These are phyloP conservation scores for Lycodopsis pacificus DNA, from an alignment of 2,797 vertebrate species.

Conservation along the genomic window DNA sequence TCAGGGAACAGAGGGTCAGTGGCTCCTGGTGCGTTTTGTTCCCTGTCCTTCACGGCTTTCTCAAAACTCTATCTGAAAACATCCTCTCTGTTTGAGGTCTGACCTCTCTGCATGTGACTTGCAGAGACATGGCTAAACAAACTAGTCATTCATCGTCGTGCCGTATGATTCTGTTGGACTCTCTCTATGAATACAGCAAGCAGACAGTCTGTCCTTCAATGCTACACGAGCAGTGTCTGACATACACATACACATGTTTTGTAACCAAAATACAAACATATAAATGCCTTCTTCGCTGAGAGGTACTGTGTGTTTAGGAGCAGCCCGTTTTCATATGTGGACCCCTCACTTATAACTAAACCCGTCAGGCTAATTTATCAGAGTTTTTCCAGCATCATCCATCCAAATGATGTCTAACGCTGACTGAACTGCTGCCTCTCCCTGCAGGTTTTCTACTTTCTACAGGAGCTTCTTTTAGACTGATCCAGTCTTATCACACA, in stretches of 20 bases:
- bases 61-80: not conserved
- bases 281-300: not conserved
- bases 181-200: not conserved
- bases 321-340: not conserved
- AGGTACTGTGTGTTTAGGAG: not conserved
- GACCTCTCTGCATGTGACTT: not conserved
- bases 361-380: not conserved
- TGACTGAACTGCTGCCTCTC: not conserved
- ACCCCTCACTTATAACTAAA: not conserved
- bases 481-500: constrained; percentile 16
- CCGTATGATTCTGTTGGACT: not conserved
- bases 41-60: not conserved
- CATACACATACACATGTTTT: not conserved
- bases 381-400: not conserved
- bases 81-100: not conserved
- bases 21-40: not conserved
- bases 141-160: not conserved
- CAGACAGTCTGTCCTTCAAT: not conserved
- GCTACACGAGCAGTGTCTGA: not conserved
- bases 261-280: not conserved
- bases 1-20: not conserved
- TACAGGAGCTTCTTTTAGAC: not conserved
- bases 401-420: not conserved
- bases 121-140: not conserved
- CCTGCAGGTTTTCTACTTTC: not conserved